Conservation (phyloP, 2,797 vertebrate species). For the Alectoris magna region DNA sequence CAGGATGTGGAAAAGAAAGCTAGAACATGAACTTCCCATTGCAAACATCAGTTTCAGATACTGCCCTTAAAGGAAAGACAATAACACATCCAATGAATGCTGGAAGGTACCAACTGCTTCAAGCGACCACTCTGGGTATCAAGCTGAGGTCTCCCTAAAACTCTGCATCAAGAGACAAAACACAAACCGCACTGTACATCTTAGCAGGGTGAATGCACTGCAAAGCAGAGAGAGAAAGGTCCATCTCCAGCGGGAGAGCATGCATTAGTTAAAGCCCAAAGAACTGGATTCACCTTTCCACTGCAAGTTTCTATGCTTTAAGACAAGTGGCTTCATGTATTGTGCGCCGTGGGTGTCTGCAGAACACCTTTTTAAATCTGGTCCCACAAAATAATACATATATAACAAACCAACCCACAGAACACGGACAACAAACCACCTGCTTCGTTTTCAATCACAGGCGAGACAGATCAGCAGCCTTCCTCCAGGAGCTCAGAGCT, state of each 20-base stretch:
- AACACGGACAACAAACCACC: not conserved
- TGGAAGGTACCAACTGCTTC: not conserved
- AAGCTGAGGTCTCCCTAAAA: not conserved
- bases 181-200: not conserved
- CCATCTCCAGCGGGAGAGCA: not conserved
- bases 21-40: not conserved
- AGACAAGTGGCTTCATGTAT: not conserved
- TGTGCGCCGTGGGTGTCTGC: fast-evolving
- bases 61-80: not conserved
- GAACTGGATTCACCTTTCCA: not conserved
- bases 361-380: not conserved
- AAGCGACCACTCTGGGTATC: not conserved
- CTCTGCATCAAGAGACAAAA: not conserved
- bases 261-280: not conserved
- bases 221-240: not conserved
- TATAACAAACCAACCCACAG: not conserved
- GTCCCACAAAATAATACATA: not conserved
- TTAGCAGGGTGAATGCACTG: not conserved
- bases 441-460: not conserved
- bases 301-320: not conserved
- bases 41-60: not conserved
- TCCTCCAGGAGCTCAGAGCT: not conserved
- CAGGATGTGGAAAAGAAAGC: not conserved
- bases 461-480: not conserved
- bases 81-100: not conserved